Conservation (phyloP, 2,113 vertebrate genomes). For the Peucedramus taeniatus region DNA sequence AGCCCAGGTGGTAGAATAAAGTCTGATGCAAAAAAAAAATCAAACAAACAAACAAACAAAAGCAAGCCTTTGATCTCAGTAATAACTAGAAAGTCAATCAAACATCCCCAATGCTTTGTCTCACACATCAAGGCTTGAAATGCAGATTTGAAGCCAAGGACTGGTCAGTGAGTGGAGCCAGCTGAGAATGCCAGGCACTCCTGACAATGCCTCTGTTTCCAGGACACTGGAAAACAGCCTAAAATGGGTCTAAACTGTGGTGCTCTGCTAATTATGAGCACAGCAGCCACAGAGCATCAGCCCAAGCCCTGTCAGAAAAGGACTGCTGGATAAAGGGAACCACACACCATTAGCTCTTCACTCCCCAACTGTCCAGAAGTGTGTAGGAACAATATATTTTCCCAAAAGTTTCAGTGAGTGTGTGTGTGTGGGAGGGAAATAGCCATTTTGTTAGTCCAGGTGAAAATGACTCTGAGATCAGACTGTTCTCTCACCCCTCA, state of each 20-base stretch:
- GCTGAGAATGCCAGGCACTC: background rate
- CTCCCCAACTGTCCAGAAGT: background rate
- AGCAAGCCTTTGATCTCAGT: slow-evolving; percentile 24
- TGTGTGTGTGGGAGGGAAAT: too few species aligned
- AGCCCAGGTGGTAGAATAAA: slow-evolving; percentile 33
- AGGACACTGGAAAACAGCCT: background rate
- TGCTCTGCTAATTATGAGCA: slow-evolving; percentile 27
- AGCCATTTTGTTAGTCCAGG: background rate
- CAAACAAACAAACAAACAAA: slow-evolving; percentile 1
- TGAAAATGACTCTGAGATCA: background rate
- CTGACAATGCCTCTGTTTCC: background rate
- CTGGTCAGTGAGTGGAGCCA: background rate
- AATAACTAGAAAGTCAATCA: slow-evolving; percentile 42
- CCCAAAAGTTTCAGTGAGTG: background rate
- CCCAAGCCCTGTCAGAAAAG: background rate
- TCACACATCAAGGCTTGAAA: slow-evolving; percentile 13
- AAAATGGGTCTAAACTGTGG: background rate
- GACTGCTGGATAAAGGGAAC: background rate
- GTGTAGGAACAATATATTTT: background rate
- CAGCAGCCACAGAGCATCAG: background rate
- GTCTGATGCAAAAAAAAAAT: slow-evolving; percentile 22
- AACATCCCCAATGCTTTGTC: background rate
- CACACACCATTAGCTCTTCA: background rate
- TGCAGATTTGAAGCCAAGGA: background rate
- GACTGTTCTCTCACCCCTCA: background rate